Evolutionary conservation across 2,113 vertebrate species (phyloP).

Genomic region (Pomatostomus ruficeps): DNA sequence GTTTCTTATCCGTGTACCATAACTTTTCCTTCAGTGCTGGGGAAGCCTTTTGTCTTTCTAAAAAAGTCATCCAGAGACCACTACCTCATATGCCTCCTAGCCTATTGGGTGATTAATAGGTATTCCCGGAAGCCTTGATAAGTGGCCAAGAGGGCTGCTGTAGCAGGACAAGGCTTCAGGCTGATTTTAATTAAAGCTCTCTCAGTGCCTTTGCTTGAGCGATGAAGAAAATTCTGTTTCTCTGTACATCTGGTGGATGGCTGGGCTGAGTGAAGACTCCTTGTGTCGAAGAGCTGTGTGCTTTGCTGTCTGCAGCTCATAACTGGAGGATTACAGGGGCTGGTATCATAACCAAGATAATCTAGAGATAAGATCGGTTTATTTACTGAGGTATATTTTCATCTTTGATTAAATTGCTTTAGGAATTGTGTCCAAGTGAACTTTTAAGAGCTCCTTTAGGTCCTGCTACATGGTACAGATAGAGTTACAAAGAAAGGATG

Average conservation of each 20-base stretch:
- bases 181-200: neutral
- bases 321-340: neutral
- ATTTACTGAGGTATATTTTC: neutral
- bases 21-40: neutral
- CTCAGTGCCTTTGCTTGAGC: neutral
- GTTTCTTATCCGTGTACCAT: neutral
- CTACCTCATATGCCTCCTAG: conserved; percentile 42
- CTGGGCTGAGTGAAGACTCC: neutral
- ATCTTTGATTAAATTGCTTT: neutral
- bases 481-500: neutral
- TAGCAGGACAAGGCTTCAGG: conserved; percentile 38
- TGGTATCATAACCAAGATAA: neutral
- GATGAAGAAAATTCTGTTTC: neutral
- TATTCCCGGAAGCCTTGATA: conserved; percentile 55
- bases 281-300: neutral
- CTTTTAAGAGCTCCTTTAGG: neutral
- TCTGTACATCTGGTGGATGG: neutral
- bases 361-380: neutral
- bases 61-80: neutral
- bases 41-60: neutral
- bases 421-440: neutral
- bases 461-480: neutral
- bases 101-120: conserved; percentile 42
- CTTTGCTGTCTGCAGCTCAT: neutral
- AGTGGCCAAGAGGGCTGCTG: conserved; percentile 56